Base-by-base conservation (phyloP, 2,113 vertebrate genomes). In the Alligator sinensis region DNA sequence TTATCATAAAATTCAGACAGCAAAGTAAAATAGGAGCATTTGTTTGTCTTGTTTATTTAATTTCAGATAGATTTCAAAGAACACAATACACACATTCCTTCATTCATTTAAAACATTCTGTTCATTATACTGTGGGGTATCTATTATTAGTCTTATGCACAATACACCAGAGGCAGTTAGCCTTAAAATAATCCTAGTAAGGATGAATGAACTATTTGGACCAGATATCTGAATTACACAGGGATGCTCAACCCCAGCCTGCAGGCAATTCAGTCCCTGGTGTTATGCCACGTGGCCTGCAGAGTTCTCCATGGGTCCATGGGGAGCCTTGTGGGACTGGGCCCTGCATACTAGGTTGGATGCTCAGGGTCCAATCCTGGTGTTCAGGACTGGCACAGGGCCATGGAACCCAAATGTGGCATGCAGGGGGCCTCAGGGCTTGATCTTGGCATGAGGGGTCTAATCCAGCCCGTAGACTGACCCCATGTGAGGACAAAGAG, bases 1-100 rank as follows among this genome's bases (percentile, higher is more conserved):
- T 95, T 93, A 96, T 80, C 91, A 82, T 34, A 28, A 93, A 57
- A 90, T 91, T 91, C 79, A 92, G 90, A 94, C 25, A 55, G 14
- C 54, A 61, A 94, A 88, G 61, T 0, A 89, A 92, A 94, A 95
- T 30, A 1, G 47, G 47, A 47, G 47, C 70, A 0, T 24, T 89
- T 84, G 81, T 91, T 80, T 58, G 16, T 9, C 57, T 30, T 75
- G 87, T 92, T 89, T 96, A 61, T 80, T 76, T 90, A 59, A 47
- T 92, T 84, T 94, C 75, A 93, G 90, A 84, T 3, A 92, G 70
- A 75, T 78, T 82, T 21, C 84, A 60, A 94, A 7, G 89, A 80
- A 60, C 68, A 34, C 77, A 95, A 24, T 19, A 3, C 84, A 95
- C 30, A 60, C 81, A 80, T 22, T 60, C 84, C 77, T 87, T 79